Conservation (phyloP, 2,797 vertebrate species). For the Dryobates pubescens region DNA sequence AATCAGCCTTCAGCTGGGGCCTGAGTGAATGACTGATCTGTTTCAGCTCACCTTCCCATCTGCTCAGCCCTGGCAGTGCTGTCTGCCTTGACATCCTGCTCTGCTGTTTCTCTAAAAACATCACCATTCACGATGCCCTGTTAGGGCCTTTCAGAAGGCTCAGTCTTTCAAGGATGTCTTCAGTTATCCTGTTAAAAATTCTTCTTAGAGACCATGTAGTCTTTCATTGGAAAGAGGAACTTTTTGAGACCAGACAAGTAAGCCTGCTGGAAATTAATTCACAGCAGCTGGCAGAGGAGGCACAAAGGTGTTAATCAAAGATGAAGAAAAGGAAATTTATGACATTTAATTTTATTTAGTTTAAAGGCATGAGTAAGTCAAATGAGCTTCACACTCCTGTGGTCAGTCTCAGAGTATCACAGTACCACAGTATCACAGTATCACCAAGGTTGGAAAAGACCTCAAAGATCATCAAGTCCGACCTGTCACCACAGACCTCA, state of each 20-base stretch:
- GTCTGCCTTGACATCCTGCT: slow-evolving; percentile 54
- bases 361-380: not conserved
- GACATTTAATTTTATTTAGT: not conserved
- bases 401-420: not conserved
- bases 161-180: slow-evolving; percentile 8
- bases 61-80: slow-evolving; percentile 13
- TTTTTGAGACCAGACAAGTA: not conserved
- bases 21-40: slow-evolving; percentile 55
- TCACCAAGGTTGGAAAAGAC: too few species aligned
- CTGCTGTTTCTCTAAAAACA: slow-evolving; percentile 44
- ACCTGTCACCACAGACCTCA: too few species aligned
- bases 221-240: not conserved
- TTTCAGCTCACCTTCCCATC: slow-evolving; percentile 57
- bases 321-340: not conserved
- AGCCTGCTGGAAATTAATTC: not conserved
- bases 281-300: not conserved
- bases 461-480: too few species aligned
- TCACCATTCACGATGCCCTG: not conserved
- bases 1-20: slow-evolving; percentile 1
- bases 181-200: not conserved
- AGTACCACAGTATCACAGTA: too few species aligned
- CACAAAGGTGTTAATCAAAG: not conserved
- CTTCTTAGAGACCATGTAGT: not conserved
- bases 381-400: not conserved
- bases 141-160: slow-evolving; percentile 19